Percentiles rank a stretch among this genome's conserved stretches.
phyloP scores from a whole-genome alignment of 1,140 invertebrate genomes.

The Drosophila malerkotliana region DNA sequence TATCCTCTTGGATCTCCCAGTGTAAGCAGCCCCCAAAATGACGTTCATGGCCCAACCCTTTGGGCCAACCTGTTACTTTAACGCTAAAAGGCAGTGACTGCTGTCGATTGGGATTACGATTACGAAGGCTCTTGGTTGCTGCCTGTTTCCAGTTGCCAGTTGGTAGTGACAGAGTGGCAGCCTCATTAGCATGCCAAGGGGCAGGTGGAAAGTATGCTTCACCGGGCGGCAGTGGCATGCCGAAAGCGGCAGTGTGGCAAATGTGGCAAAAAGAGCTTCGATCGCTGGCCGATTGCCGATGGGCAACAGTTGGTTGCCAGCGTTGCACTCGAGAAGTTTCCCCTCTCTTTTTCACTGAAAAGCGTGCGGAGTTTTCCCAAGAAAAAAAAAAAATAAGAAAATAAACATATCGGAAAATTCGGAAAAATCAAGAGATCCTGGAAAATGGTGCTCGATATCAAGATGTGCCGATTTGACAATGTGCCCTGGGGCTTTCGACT shows the following conservation, averaged over 20 bases:
- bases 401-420: conserved; percentile 5
- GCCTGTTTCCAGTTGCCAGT: background rate
- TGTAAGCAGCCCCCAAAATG: conserved; percentile 2
- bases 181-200: conserved; percentile 63
- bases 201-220: conserved; percentile 76
- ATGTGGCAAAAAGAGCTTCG: conserved; percentile 40
- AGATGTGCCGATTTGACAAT: conserved; percentile 87
- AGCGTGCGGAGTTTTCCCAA: conserved; percentile 6
- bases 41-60: conserved; percentile 4
- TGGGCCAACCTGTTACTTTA: conserved; percentile 44
- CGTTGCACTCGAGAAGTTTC: conserved; percentile 35
- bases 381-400: background rate
- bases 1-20: conserved; percentile 1
- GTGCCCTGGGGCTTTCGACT: conserved; percentile 95
- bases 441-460: conserved; percentile 85
- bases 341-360: background rate
- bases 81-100: conserved; percentile 65
- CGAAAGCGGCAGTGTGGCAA: conserved; percentile 7
- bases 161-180: conserved; percentile 38
- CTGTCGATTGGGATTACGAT: conserved; percentile 64
- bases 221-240: conserved; percentile 22
- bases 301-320: conserved; percentile 74
- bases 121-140: conserved; percentile 6
- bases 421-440: conserved; percentile 4
- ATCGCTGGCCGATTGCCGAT: conserved; percentile 42